Base-by-base conservation (phyloP, 2,113 vertebrate genomes). In the Strix aluco region DNA sequence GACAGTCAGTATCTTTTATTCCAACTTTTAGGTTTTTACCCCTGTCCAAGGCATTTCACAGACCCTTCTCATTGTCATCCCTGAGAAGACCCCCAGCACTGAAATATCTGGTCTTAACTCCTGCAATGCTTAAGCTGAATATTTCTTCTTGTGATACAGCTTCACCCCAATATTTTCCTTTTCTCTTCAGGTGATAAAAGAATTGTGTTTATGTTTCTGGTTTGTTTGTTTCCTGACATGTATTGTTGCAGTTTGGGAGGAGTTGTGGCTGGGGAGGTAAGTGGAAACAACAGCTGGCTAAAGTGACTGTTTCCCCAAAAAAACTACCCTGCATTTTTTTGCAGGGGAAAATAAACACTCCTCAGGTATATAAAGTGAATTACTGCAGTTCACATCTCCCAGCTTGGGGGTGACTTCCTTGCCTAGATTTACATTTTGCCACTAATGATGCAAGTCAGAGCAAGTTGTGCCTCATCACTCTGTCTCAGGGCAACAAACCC, bases 111-210 rank as follows among this genome's bases (percentile, higher is more conserved):
- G 6, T 69, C 54, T 55, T 11, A 54, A 71, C 75, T 71, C 47
- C 23, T 69, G 47, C 49, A 62, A 4, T 34, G 22, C 20, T 27
- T 51, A 7, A 1, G 0, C 13, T 44, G 13, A 65, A 8, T 20
- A 30, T 61, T 81, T 58, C 27, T 74, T 66, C 1, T 46, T 69
- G 42, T 49, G 42, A 14, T 30, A n/a, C 15, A 62, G 17, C 5
- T 80, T 82, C 32, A 30, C 6, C 2, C 1, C 0, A 5, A 10
- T 34, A 46, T 88, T 95, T 82, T 44, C 1, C 9, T 92, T 84
- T 78, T 32, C 27, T 57, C 18, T 34, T 62, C 23, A 23, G 38
- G 5, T 23, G 30, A 54, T 9, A 20, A 49, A 80, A 5, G 17
- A 62, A 44, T 63, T 49, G 30, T 22, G 27, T 32, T 88, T 23